These are phyloP conservation scores for Steromphala cineraria DNA, from an alignment of 2,888 invertebrate species.

Conservation along the genomic window DNA sequence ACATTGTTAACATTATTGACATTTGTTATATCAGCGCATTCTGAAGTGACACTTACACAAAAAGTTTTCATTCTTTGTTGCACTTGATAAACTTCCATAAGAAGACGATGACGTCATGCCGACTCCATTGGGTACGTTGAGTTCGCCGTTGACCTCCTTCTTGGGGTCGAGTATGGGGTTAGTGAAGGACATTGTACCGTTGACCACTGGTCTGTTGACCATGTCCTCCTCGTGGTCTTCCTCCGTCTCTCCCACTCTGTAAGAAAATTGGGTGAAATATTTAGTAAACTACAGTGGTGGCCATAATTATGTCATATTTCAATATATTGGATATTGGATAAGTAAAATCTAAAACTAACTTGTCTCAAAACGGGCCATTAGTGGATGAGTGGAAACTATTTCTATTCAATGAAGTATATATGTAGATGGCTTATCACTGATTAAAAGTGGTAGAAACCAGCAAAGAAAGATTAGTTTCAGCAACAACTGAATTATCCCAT, in stretches of 20 bases:
- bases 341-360: no score
- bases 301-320: no score
- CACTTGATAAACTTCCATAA: not conserved
- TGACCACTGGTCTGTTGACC: not conserved
- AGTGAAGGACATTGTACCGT: not conserved
- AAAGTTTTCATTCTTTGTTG: not conserved
- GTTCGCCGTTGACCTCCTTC: not conserved
- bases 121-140: not conserved
- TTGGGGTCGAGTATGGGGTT: not conserved
- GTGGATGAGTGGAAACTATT: no score
- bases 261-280: not conserved
- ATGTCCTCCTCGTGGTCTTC: conserved; percentile 30
- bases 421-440: no score
- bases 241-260: conserved; percentile 43
- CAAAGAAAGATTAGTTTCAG: no score
- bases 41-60: not conserved
- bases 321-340: no score
- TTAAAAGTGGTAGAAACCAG: no score
- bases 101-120: not conserved
- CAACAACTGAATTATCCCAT: no score
- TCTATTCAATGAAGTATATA: no score
- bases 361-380: no score
- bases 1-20: no score
- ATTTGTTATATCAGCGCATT: no score
- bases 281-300: not conserved